A percentile compares a stretch with the other conserved stretches of the same genome.
Evolutionary conservation across 2,888 invertebrate genomes (phyloP).

Genomic region (Hecatera dysodea): DNA sequence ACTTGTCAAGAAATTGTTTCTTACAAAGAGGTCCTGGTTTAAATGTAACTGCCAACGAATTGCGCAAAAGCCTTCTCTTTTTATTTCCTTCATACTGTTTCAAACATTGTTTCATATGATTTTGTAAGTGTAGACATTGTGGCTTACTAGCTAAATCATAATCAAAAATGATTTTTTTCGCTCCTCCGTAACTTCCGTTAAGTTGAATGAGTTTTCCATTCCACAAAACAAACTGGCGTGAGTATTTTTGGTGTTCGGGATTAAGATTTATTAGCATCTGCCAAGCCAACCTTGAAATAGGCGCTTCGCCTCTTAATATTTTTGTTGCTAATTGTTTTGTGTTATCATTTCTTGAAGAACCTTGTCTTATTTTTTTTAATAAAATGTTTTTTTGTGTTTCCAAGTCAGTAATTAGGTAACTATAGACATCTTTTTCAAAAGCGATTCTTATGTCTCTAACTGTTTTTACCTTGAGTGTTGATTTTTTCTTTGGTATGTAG

Average conservation of each 20-base stretch:
- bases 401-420: conserved; percentile 76
- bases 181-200: conserved; percentile 84
- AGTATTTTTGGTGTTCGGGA: conserved; percentile 74
- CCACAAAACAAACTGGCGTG: conserved; percentile 82
- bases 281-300: conserved; percentile 83
- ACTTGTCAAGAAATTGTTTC: conserved; percentile 85
- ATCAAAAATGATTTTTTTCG: conserved; percentile 78
- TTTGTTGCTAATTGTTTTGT: conserved; percentile 80
- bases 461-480: conserved; percentile 82
- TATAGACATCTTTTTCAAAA: conserved; percentile 82
- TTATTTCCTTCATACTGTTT: conserved; percentile 61
- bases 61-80: conserved; percentile 76
- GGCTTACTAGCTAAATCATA: conserved; percentile 72
- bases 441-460: conserved; percentile 81
- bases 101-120: conserved; percentile 44
- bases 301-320: conserved; percentile 76
- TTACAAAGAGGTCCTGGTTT: conserved; percentile 91
- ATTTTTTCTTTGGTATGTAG: conserved; percentile 81
- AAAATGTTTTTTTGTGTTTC: conserved; percentile 80
- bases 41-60: conserved; percentile 84
- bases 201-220: conserved; percentile 81
- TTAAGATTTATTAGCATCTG: conserved; percentile 87
- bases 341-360: conserved; percentile 75
- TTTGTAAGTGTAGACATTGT: conserved; percentile 58
- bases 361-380: conserved; percentile 81